Evolutionary conservation across 1,140 invertebrate genomes (phyloP).

Genomic region (Calephelis nemesis): DNA sequence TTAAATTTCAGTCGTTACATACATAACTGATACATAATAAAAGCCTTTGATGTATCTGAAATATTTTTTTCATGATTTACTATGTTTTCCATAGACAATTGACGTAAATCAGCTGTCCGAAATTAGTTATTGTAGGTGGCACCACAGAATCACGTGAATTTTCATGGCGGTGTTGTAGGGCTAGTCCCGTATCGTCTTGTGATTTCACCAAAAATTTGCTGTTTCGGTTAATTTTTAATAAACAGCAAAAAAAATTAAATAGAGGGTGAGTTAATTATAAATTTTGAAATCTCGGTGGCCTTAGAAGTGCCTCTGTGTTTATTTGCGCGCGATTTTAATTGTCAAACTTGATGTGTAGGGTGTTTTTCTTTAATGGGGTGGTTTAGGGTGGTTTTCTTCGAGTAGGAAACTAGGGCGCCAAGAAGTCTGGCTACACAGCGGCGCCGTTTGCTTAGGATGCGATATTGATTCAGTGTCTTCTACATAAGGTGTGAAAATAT

Average conservation of each 20-base stretch:
- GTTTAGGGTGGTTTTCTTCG: conserved; percentile 51
- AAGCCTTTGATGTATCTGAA: not conserved
- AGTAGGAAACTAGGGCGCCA: conserved; percentile 51
- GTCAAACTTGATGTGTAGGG: conserved; percentile 61
- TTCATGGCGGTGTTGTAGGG: conserved; percentile 78
- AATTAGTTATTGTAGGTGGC: conserved; percentile 73
- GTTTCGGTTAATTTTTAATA: conserved; percentile 66
- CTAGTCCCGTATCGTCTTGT: conserved; percentile 78
- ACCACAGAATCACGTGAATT: conserved; percentile 79
- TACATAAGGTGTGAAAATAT: conserved; percentile 28
- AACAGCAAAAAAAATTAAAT: conserved; percentile 71
- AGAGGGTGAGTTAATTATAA: conserved; percentile 59
- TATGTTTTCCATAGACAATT: conserved; percentile 69
- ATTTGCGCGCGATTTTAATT: conserved; percentile 67
- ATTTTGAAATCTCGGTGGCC: conserved; percentile 28
- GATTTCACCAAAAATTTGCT: conserved; percentile 77
- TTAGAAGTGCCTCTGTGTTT: conserved; percentile 20
- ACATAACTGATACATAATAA: not conserved
- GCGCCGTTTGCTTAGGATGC: conserved; percentile 44
- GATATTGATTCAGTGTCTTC: conserved; percentile 59
- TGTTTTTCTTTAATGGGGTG: conserved; percentile 41
- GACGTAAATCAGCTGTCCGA: conserved; percentile 79
- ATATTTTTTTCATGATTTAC: not conserved
- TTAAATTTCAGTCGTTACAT: not conserved
- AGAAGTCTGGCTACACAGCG: conserved; percentile 58